Evolutionary conservation across 1,140 invertebrate species (phyloP).

Genomic region (Drosophila baimaii): DNA sequence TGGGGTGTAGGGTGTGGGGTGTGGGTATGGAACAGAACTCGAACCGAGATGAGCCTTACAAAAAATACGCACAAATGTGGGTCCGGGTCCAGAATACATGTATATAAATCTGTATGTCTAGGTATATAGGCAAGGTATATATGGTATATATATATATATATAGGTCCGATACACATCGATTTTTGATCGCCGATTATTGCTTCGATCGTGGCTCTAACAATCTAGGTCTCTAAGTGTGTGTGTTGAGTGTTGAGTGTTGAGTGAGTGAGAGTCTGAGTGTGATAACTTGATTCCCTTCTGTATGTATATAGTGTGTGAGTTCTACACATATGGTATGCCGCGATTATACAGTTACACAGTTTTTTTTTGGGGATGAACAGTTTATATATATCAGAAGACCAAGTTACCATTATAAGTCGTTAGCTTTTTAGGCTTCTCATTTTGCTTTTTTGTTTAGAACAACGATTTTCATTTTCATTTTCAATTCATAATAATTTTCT

Average conservation of each 20-base stretch:
- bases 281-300: conserved; percentile 56
- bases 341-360: conserved; percentile 54
- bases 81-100: conserved; percentile 69
- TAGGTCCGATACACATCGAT: conserved; percentile 23
- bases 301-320: conserved; percentile 20
- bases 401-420: conserved; percentile 78
- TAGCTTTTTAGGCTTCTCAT: conserved; percentile 64
- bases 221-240: conserved; percentile 55
- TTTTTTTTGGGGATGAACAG: conserved; percentile 52
- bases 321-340: conserved; percentile 38
- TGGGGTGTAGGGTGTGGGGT: background rate
- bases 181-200: conserved; percentile 38
- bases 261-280: conserved; percentile 23
- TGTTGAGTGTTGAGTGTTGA: background rate
- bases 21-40: conserved; percentile 11
- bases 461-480: conserved; percentile 29
- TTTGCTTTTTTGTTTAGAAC: conserved; percentile 43
- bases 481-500: conserved; percentile 24
- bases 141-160: conserved; percentile 31
- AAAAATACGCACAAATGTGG: conserved; percentile 45
- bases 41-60: conserved; percentile 30
- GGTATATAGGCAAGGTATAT: conserved; percentile 60
- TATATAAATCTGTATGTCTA: conserved; percentile 69
- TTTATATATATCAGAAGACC: conserved; percentile 69
- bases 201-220: conserved; percentile 54